Evolutionary conservation across 2,113 vertebrate species (phyloP), one percentile per base, ranked within the genome.

Genomic region (Crocuta crocuta): DNA sequence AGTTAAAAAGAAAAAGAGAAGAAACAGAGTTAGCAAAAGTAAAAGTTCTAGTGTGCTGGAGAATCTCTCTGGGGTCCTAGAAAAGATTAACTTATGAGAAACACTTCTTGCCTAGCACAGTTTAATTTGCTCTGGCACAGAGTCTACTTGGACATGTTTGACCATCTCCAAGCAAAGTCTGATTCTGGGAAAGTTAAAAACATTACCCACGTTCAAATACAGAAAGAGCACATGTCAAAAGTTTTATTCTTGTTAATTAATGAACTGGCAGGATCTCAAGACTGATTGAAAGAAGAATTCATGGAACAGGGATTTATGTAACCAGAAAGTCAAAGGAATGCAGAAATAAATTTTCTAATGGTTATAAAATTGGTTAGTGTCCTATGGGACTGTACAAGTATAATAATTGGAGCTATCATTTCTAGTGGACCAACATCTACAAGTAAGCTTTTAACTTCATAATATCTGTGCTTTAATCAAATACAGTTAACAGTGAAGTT

Each of bases 181-280:
- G 23, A 55, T 70, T 88, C 89, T 88, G 78, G 63, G 61, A 88
- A 70, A 65, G 13, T 73, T 82, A 84, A 88, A 89, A 96, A 65
- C 8, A n/a, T 53, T 87, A 68, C 78, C 16, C 11, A 58, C 70
- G 0, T 65, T 39, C 61, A 89, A 21, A 81, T 78, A 39, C 31
- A 91, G 94, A 73, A 82, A 35, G 13, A 87, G 17, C 17, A 76
- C 61, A 66, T 24, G 17, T 43, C 68, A 84, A 91, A 76, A 70
- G 15, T 63, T 79, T 31, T 39, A 65, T 55, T 79, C 31, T 79
- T 80, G 9, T 73, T 76, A 74, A 73, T 81, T 35, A 86, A 48
- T 31, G 70, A 78, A 53, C n/a, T 35, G 15, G 63, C 8, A 90
- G 61, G 45, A 73, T 89, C 10, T 2, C 5, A 89, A 43, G 5